A percentile compares a stretch with the other conserved stretches of the same genome.
These are phyloP conservation scores for Ladona fulva DNA, from an alignment of 1,140 invertebrate species.

Conservation along the genomic window DNA sequence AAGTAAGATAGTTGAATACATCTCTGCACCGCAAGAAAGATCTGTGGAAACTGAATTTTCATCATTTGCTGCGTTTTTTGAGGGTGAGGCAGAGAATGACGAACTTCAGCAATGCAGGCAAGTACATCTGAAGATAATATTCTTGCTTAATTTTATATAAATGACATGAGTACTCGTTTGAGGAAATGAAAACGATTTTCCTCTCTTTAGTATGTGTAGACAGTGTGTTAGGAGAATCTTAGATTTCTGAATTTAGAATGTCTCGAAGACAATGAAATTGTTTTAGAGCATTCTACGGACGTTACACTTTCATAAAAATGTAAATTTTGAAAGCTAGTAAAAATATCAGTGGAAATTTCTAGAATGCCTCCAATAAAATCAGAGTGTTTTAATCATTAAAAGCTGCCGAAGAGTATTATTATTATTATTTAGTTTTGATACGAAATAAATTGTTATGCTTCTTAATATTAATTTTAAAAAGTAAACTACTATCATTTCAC, in stretches of 20 bases:
- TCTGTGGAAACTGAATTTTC: neutral
- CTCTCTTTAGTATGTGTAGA: no score
- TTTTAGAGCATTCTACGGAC: neutral
- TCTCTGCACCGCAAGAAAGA: neutral
- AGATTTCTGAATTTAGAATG: neutral
- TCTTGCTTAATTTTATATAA: neutral
- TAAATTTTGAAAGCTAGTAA: no score
- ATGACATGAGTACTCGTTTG: neutral
- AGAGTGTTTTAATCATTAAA: no score
- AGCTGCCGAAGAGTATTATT: no score
- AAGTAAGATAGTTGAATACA: neutral
- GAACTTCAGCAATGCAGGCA: neutral
- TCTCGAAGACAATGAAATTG: neutral
- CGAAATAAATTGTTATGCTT: no score
- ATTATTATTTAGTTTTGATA: no score
- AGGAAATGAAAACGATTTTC: neutral
- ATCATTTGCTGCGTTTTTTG: neutral
- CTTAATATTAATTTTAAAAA: no score
- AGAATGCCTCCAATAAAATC: no score
- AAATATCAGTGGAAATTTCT: no score
- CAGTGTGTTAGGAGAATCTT: neutral
- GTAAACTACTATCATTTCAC: no score
- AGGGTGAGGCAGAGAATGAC: neutral
- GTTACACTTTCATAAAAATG: no score
- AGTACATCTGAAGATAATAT: neutral